Base-by-base conservation (phyloP, 1,140 invertebrate species). In the Asbolus verrucosus region DNA sequence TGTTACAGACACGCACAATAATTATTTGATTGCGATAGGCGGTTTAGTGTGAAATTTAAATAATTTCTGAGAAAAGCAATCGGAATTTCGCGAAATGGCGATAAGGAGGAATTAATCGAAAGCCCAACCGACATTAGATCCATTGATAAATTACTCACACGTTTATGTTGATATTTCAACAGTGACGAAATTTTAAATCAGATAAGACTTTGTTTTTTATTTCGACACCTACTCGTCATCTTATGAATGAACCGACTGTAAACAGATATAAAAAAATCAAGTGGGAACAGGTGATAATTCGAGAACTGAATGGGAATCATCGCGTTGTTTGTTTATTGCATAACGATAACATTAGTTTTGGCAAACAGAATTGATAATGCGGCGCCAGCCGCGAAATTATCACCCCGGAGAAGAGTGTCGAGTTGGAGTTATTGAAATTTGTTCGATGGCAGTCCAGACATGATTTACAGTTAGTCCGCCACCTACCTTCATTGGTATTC, bases 401-500 rank as follows among this genome's bases (percentile, higher is more conserved):
- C n/a, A n/a, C 8, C 43, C 8, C n/a, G 2, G 19, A 24, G 5
- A 54, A 27, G 6, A 13, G 21, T 54, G n/a, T 30, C 39, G 61
- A 13, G 19, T 39, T 5, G 11, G 18, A 38, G n/a, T 21, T 30
- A 39, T 63, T n/a, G 33, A 63, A 63, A 67, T 19, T 15, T 21
- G 30, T 15, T 33, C 54, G 50, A 67, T 60, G 66, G 46, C 41
- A 72, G 50, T 60, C 33, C 33, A 61, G 71, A 71, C 59, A 72
- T 72, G 60, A 46, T 73, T 73, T 73, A 73, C 67, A 66, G 63
- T 70, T 73, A 69, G 41, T 60, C 46, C 54, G 43, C 62, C 36
- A 61, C 54, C 67, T 70, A 65, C 65, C 70, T 72, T 72, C 70
- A 72, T 69, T 66, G 67, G 67, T 68, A 68, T 67, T 68, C 70